Conservation (phyloP, 2,797 vertebrate genomes). For the Gadopsis bispinosus region DNA sequence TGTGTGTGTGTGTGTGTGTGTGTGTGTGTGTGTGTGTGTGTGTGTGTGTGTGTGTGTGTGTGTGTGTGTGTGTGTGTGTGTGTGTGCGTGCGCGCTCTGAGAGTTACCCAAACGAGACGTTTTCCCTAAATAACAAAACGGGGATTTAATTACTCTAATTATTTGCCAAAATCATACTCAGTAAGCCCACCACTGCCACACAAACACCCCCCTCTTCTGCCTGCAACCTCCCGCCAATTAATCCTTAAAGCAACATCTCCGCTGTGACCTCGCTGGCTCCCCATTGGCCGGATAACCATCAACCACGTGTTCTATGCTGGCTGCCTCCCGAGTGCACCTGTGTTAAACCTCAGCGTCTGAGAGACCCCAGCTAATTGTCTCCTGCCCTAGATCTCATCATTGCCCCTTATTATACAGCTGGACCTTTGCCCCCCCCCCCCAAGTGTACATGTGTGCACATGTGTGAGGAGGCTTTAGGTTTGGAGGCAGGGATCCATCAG, state of each 20-base stretch:
- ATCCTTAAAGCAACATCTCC: constrained; percentile 58
- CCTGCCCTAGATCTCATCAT: constrained; percentile 67
- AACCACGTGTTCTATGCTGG: constrained; percentile 61
- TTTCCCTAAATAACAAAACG: constrained; percentile 64
- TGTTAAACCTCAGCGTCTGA: constrained; percentile 59
- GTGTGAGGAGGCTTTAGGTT: constrained; percentile 24
- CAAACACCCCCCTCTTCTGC: constrained; percentile 21
- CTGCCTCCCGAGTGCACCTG: constrained; percentile 64
- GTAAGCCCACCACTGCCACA: constrained; percentile 1
- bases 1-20: constrained; percentile 22
- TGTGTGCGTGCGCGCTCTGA: background rate
- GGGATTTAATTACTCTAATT: constrained; percentile 76
- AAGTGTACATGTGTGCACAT: background rate
- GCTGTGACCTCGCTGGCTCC: constrained; percentile 57
- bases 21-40: constrained; percentile 19
- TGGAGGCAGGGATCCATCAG: constrained; percentile 38
- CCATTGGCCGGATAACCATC: constrained; percentile 61
- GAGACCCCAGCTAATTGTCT: constrained; percentile 70
- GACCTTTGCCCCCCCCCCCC: constrained; percentile 47
- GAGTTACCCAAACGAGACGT: constrained; percentile 51
- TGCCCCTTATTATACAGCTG: constrained; percentile 59
- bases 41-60: constrained; percentile 11
- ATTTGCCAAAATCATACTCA: constrained; percentile 68
- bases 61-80: constrained; percentile 4
- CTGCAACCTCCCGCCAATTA: constrained; percentile 62